Evolutionary conservation across 2,113 vertebrate species (phyloP), one percentile per base, ranked within the genome.

Genomic region (Melanocharis versteri): DNA sequence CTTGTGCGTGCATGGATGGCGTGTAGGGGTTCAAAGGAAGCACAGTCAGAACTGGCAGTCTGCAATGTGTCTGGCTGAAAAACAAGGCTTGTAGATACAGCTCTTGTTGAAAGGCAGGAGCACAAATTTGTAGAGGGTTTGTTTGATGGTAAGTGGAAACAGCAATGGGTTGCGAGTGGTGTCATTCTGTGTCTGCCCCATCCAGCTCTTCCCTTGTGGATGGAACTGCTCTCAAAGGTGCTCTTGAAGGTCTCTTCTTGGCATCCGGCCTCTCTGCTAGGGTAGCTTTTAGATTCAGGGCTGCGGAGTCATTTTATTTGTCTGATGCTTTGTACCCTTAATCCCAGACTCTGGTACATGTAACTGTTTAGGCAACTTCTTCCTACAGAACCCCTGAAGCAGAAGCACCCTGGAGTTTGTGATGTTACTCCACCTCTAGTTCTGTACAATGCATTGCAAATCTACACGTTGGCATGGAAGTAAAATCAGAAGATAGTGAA

Each of bases 141-240:
- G 51, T 95, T 91, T 94, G 72, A 90, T 53, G 76, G 42, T n/a
- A 84, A 76, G 53, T 93, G 92, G 93, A 83, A 94, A 75, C 50
- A 87, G 68, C 33, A 33, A 17, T 17, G 70, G 76, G 62, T 83
- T 85, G 71, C 73, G 87, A 86, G 71, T 39, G 40, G 22, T 50
- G 48, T 87, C 66, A 12, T 94, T 97, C 92, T 92, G 13, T 57
- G 28, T 81, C 75, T 72, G 97, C 61, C 85, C 82, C 87, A 56
- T 93, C 82, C 89, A 75, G 9, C 14, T 16, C 75, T 89, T 72
- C 39, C 72, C 40, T 69, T 37, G 70, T 82, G 51, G 84, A 96
- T 40, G 39, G 39, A 40, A 58, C 58, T 70, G 66, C 77, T 94
- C 76, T 94, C 79, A 23, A 6, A 51, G 79, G 75, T 58, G 87